Evolutionary conservation across 37 sponge, comb jelly and placozoan genomes (phyloP).

Genomic region (Aplysina aerophoba): DNA sequence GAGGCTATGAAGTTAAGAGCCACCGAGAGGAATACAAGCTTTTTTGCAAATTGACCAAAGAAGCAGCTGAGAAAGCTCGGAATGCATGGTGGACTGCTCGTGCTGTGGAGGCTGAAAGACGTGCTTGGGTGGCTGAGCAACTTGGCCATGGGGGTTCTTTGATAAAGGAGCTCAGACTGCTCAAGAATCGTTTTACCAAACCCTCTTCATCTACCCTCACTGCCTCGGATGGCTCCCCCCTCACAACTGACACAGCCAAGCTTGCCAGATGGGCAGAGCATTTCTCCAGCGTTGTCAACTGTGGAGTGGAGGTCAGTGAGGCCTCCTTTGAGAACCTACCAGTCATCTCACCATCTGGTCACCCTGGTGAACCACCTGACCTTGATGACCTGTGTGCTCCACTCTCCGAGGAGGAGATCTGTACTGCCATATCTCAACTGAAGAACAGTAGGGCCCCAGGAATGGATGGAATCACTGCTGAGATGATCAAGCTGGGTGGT

Average conservation of each 20-base stretch:
- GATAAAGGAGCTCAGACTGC: conserved; percentile 16
- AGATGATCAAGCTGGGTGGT: not conserved
- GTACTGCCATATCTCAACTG: not conserved
- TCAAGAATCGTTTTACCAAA: conserved; percentile 5
- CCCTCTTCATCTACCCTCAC: not conserved
- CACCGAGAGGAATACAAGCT: not conserved
- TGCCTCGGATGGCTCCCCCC: not conserved
- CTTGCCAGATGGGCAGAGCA: not conserved
- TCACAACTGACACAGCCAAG: not conserved
- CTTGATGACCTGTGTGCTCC: not conserved
- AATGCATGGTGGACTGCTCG: conserved; percentile 19
- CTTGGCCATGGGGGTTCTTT: conserved; percentile 1
- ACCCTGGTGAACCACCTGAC: not conserved
- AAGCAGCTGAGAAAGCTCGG: conserved; percentile 10
- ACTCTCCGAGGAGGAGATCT: not conserved
- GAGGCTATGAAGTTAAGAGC: not conserved
- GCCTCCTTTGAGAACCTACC: not conserved
- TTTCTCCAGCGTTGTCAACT: not conserved
- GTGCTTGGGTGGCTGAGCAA: not conserved
- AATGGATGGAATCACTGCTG: not conserved
- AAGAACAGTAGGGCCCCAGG: conserved; percentile 13
- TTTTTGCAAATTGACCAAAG: not conserved
- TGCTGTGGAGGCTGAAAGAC: conserved; percentile 13
- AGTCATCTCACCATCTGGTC: not conserved
- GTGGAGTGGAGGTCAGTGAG: not conserved